These are phyloP conservation scores for Serilophus lunatus DNA, from an alignment of 2,113 vertebrate genomes.

Conservation along the genomic window DNA sequence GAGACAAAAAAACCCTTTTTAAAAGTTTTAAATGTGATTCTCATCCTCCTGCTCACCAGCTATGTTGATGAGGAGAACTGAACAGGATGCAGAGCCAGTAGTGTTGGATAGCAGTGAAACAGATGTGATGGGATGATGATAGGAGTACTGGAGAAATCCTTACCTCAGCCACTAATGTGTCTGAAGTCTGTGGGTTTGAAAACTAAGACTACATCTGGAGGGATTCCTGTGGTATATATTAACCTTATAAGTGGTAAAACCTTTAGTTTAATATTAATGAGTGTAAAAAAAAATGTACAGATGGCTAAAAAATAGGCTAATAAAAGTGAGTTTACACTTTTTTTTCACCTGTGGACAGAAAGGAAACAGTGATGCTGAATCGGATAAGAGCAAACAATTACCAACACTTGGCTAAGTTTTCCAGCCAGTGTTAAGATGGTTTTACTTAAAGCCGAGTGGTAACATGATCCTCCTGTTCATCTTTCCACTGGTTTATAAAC, in stretches of 20 bases:
- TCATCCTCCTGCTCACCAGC: constrained; percentile 18
- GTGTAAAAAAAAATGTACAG: constrained; percentile 24
- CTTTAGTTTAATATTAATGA: constrained; percentile 11
- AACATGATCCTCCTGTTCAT: constrained; percentile 88
- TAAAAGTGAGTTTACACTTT: neutral
- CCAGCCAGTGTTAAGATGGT: constrained; percentile 10
- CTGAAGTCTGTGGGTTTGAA: constrained; percentile 13
- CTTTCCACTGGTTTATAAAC: constrained; percentile 88
- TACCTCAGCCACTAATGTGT: neutral
- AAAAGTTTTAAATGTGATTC: neutral
- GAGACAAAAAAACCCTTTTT: constrained; percentile 42
- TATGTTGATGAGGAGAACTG: neutral
- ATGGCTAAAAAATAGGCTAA: constrained; percentile 44
- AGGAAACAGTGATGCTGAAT: constrained; percentile 16
- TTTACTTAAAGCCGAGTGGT: constrained; percentile 90
- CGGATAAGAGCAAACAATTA: constrained; percentile 58
- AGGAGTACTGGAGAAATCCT: neutral
- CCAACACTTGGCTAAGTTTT: constrained; percentile 53
- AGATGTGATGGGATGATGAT: neutral
- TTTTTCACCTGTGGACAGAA: constrained; percentile 7
- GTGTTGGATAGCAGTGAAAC: neutral
- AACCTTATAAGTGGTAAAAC: neutral
- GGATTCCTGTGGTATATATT: constrained; percentile 35
- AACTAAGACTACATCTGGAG: neutral
- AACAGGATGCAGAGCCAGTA: neutral